phyloP scores from a whole-genome alignment of 2,888 invertebrate genomes.

The Cynaeus angustus region DNA sequence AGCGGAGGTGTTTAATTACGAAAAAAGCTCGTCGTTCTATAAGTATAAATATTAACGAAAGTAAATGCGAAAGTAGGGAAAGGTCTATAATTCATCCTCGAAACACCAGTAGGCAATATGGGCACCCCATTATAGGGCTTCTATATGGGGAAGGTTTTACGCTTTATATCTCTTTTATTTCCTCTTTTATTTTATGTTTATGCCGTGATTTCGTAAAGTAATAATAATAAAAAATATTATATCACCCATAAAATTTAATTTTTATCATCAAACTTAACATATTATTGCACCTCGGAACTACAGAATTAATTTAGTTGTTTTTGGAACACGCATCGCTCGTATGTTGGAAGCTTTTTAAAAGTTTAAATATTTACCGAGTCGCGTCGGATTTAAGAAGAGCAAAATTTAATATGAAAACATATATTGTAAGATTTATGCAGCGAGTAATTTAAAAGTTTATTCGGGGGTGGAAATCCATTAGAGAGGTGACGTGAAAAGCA shows the following conservation, averaged over 20 bases:
- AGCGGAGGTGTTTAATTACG: conserved; percentile 31
- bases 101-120: conserved; percentile 63
- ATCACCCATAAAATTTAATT: conserved; percentile 66
- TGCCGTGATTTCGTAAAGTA: conserved; percentile 65
- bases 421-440: conserved; percentile 66
- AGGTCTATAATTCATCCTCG: conserved; percentile 61
- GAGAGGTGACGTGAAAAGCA: conserved; percentile 69
- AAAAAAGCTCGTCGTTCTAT: conserved; percentile 50
- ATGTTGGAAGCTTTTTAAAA: conserved; percentile 31
- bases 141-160: conserved; percentile 64
- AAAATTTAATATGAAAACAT: conserved; percentile 53
- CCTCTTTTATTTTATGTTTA: conserved; percentile 68
- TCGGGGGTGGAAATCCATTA: conserved; percentile 69
- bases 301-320: conserved; percentile 19
- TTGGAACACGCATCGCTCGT: neutral
- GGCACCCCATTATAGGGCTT: conserved; percentile 64
- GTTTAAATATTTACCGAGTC: conserved; percentile 31
- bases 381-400: conserved; percentile 37
- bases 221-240: conserved; percentile 67
- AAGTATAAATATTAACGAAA: conserved; percentile 55
- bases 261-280: conserved; percentile 59
- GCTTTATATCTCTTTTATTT: conserved; percentile 68
- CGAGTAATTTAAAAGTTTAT: conserved; percentile 68
- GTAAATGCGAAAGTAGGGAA: conserved; percentile 55
- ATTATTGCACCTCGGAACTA: conserved; percentile 20